Base-by-base conservation (phyloP, 2,113 vertebrate species). In the Hystrix brachyura region DNA sequence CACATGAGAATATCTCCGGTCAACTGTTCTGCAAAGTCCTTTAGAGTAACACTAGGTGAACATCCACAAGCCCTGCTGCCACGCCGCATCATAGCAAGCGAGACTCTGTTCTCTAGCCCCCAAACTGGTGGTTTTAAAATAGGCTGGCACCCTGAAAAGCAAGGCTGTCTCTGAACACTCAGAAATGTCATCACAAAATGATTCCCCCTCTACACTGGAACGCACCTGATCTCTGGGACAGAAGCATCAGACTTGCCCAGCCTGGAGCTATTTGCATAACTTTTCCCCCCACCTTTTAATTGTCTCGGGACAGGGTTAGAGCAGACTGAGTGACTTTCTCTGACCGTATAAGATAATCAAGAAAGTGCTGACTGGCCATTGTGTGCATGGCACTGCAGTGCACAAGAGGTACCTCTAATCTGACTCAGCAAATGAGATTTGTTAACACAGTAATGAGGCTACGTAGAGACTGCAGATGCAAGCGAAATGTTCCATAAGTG, bases 371-470 rank as follows among this genome's bases (percentile, higher is more conserved):
- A 97, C 88, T 83, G 59, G 64, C 83, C 90, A 94, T 79, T 88
- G 17, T 78, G 80, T 83, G 46, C 51, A 51, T 72, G n/a, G 51
- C 43, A 84, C 55, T 67, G 11, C 55, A 79, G 38, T 81, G 69
- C 95, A 87, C 19, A 79, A 95, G 85, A 79, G 25, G 46, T 53
- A 60, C 71, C 67, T 67, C 60, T 82, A 67, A 59, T 19, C 60
- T 97, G 90, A 96, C 55, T 97, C 95, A 97, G 95, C 97, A 97
- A 94, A 90, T 91, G 69, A 90, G 59, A 81, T 76, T 86, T 95
- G 96, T 95, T 96, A 98, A 92, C 67, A 83, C 67, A 92, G 91
- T 97, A 93, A 94, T 69, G 71, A 94, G 79, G 43, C 92, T 55
- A 0, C 64, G 82, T 57, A 90, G 48, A 92, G 92, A 91, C 48